Evolutionary conservation across 2,888 invertebrate genomes (phyloP).

Genomic region (Chloroclysta siterata): DNA sequence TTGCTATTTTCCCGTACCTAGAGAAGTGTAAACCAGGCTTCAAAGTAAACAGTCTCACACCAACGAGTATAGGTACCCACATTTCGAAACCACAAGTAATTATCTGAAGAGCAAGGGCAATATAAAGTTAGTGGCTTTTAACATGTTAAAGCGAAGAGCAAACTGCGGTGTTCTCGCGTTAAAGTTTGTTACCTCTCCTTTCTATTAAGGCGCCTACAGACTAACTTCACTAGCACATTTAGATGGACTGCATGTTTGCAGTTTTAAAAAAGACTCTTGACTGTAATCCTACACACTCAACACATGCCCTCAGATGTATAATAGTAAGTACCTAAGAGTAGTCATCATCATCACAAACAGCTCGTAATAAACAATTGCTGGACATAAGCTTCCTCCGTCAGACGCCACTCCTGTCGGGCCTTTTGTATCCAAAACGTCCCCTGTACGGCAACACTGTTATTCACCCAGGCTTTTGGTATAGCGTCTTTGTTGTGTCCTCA

Average conservation of each 20-base stretch:
- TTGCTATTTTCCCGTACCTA: background rate
- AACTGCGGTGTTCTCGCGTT: slow-evolving; percentile 67
- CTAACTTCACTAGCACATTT: slow-evolving; percentile 5
- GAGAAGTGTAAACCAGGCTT: background rate
- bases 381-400: no score
- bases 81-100: slow-evolving; percentile 60
- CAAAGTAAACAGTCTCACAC: slow-evolving; percentile 3
- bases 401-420: no score
- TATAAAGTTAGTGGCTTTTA: slow-evolving; percentile 76
- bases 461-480: no score
- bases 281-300: no score
- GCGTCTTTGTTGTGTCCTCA: no score
- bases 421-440: no score
- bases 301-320: no score
- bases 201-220: slow-evolving; percentile 38
- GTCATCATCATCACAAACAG: no score
- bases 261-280: background rate
- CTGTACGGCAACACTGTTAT: no score
- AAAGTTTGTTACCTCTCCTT: slow-evolving; percentile 68
- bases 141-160: slow-evolving; percentile 73
- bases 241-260: slow-evolving; percentile 10
- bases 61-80: slow-evolving; percentile 30
- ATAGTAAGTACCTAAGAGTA: no score
- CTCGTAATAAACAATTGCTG: no score
- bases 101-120: slow-evolving; percentile 67